Evolutionary conservation across 2,888 invertebrate species (phyloP).

Genomic region (Onchidella celtica): DNA sequence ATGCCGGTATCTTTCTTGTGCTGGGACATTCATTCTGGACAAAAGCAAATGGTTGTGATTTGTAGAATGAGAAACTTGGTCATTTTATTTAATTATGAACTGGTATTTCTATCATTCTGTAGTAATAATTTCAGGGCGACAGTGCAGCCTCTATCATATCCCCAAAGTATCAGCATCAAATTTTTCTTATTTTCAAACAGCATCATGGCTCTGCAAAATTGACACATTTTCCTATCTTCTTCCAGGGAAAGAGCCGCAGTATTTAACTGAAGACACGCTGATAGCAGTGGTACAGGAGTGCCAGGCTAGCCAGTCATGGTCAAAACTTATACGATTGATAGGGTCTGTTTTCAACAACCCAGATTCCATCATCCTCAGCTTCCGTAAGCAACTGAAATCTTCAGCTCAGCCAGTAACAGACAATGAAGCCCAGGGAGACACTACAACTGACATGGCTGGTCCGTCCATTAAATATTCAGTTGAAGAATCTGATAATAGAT

Average conservation of each 20-base stretch:
- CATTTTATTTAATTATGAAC: too few species aligned
- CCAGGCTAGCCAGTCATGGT: conserved; percentile 85
- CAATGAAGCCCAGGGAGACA: neutral
- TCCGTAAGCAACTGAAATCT: conserved; percentile 80
- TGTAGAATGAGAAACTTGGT: too few species aligned
- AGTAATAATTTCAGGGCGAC: too few species aligned
- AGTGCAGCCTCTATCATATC: too few species aligned
- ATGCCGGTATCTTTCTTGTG: too few species aligned
- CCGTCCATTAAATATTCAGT: neutral
- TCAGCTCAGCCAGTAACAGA: neutral
- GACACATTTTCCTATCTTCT: neutral
- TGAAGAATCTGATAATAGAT: conserved; percentile 11
- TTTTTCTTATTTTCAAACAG: too few species aligned
- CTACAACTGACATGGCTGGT: neutral
- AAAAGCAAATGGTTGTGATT: too few species aligned
- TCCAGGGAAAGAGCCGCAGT: conserved; percentile 47
- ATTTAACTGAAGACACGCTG: conserved; percentile 88
- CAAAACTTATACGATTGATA: conserved; percentile 87
- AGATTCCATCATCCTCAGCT: conserved; percentile 87
- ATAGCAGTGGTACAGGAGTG: conserved; percentile 89
- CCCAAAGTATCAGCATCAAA: too few species aligned
- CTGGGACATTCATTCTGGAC: too few species aligned
- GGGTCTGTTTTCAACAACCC: conserved; percentile 88
- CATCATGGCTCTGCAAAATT: too few species aligned
- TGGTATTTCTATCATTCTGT: too few species aligned